Conservation (phyloP, 2,888 invertebrate genomes). For the Cheilosia vulpina region DNA sequence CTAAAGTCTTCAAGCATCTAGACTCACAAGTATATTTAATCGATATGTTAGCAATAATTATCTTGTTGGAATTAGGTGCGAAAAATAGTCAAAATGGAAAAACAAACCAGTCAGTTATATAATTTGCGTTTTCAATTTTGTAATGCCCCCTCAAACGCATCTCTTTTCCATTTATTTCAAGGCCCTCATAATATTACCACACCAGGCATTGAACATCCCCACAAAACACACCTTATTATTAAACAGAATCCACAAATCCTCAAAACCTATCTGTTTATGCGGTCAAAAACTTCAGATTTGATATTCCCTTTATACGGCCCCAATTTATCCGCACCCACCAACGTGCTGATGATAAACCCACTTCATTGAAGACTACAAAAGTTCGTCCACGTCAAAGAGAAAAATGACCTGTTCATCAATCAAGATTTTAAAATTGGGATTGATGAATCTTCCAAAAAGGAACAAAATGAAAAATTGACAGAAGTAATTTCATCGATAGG, state of each 20-base stretch:
- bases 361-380: conserved; percentile 53
- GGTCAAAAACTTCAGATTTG: conserved; percentile 42
- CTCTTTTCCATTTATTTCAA: neutral
- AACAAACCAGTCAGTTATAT: no score
- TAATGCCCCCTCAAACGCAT: neutral
- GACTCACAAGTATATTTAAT: no score
- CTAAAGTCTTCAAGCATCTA: no score
- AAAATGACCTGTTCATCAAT: conserved; percentile 65
- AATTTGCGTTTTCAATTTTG: no score
- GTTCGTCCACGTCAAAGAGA: conserved; percentile 51
- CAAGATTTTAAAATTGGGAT: conserved; percentile 60
- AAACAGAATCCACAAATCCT: conserved; percentile 3
- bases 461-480: conserved; percentile 8
- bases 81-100: no score
- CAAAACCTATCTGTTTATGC: conserved; percentile 52
- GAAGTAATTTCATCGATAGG: conserved; percentile 51
- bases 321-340: conserved; percentile 33
- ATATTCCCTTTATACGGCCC: conserved; percentile 43
- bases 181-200: neutral
- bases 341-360: conserved; percentile 45
- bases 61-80: no score
- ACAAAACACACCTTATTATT: conserved; percentile 1
- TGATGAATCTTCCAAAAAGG: conserved; percentile 37
- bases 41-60: no score
- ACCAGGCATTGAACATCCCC: neutral